A percentile compares a stretch with the other conserved stretches of the same genome.
These are phyloP conservation scores for Pogona vitticeps DNA, from an alignment of 2,113 vertebrate species.

Conservation along the genomic window DNA sequence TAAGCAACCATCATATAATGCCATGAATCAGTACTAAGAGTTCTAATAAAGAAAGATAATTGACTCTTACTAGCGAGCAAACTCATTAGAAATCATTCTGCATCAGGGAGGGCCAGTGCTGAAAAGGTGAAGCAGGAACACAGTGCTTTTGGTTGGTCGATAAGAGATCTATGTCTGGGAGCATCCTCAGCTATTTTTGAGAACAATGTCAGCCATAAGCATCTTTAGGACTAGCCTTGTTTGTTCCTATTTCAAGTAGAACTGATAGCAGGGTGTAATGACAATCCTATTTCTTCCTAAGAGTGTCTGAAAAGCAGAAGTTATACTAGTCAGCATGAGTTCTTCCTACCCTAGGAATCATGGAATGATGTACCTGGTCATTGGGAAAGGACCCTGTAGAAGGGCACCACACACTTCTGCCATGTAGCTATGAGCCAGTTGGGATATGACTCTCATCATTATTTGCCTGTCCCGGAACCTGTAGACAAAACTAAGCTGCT, in stretches of 20 bases:
- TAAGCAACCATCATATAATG: background rate
- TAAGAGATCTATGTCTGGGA: too few species aligned
- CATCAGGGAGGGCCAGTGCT: too few species aligned
- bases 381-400: constrained; percentile 63
- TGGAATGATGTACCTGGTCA: constrained; percentile 62
- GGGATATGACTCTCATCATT: constrained; percentile 53
- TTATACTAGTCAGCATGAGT: background rate
- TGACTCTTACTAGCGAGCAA: background rate
- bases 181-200: too few species aligned
- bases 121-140: background rate
- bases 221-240: too few species aligned
- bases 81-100: background rate
- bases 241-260: background rate
- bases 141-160: too few species aligned
- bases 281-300: too few species aligned
- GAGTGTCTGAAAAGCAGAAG: background rate
- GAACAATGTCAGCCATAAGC: too few species aligned
- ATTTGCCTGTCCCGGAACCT: constrained; percentile 39
- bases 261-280: too few species aligned
- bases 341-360: background rate
- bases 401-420: constrained; percentile 60
- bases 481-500: constrained; percentile 54
- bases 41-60: background rate
- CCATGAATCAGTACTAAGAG: background rate
- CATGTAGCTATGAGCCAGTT: constrained; percentile 66